Base-by-base conservation (phyloP, 2,888 invertebrate genomes). In the Choreutis nemorana region DNA sequence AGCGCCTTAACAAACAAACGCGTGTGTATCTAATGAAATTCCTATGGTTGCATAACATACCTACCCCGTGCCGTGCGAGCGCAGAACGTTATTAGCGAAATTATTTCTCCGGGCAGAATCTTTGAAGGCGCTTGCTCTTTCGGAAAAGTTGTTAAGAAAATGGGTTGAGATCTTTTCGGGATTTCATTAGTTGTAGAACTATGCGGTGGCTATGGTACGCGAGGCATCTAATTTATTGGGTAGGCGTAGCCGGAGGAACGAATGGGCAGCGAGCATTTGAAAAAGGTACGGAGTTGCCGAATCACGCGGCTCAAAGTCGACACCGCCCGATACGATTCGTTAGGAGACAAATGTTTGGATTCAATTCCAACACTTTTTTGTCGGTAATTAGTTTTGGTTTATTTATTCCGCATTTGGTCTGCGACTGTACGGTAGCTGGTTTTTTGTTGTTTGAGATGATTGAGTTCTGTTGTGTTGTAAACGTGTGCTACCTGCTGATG, bases 21-120 rank as follows among this genome's bases (percentile, higher is more conserved):
- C 73, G 78, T 75, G 77, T 78, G 77, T 78, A 77, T 78, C 73
- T 78, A 78, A 78, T 78, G 78, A 78, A 78, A 78, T 78, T 78
- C 78, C 77, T 72, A 77, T 75, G 78, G 78, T 78, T 75, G 77
- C 78, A 75, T 77, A 77, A 73, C 77, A 70, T 73, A 68, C 65
- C 68, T n/a, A n/a, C n/a, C n/a, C n/a, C n/a, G n/a, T n/a, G n/a
- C n/a, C 73, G 71, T 59, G 66, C 58, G 65, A 66, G 70, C 61
- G 63, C 59, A 46, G 58, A 56, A 58, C 72, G 77, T 72, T 73
- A 75, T 75, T 77, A 77, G 67, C 71, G 67, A 59, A 75, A 77
- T 77, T 73, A 77, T 75, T 75, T 70, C 72, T 67, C 57, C 50
- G 21, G 65, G 70, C 56, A 58, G 59, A 71, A 77, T 78, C 77